phyloP scores from a whole-genome alignment of 2,888 invertebrate genomes.

The Apamea sordens region DNA sequence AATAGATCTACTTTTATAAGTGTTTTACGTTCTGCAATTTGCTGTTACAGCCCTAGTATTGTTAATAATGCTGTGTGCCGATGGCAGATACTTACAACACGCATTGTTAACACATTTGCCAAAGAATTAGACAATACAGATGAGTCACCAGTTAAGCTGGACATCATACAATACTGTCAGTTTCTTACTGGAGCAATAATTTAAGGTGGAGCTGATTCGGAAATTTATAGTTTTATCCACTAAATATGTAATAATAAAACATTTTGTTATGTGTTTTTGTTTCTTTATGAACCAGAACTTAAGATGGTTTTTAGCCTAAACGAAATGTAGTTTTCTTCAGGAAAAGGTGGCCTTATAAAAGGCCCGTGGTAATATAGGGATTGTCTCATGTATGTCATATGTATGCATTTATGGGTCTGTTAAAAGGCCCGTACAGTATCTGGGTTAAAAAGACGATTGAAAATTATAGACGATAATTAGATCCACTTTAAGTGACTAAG shows the following conservation, averaged over 20 bases:
- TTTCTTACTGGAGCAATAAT: background rate
- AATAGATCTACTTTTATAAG: background rate
- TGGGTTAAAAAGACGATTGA: background rate
- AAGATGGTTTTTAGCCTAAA: background rate
- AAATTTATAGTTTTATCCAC: background rate
- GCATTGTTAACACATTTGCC: constrained; percentile 30
- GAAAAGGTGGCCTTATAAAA: background rate
- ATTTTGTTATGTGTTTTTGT: background rate
- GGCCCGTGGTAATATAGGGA: background rate
- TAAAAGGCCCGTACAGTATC: background rate
- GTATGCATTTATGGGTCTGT: background rate
- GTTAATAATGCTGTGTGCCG: background rate
- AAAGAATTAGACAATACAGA: constrained; percentile 26
- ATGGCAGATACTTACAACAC: constrained; percentile 17
- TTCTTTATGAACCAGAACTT: background rate
- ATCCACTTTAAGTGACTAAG: background rate
- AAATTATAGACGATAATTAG: background rate
- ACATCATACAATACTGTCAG: background rate
- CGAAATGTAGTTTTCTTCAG: background rate
- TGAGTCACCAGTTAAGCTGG: constrained; percentile 31
- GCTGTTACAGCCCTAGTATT: background rate
- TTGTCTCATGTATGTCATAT: background rate
- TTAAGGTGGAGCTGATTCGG: background rate
- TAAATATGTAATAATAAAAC: background rate
- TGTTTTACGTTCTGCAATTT: background rate